These are phyloP conservation scores for Trichogramma dendrolimi DNA, from an alignment of 2,888 invertebrate species.

Conservation along the genomic window DNA sequence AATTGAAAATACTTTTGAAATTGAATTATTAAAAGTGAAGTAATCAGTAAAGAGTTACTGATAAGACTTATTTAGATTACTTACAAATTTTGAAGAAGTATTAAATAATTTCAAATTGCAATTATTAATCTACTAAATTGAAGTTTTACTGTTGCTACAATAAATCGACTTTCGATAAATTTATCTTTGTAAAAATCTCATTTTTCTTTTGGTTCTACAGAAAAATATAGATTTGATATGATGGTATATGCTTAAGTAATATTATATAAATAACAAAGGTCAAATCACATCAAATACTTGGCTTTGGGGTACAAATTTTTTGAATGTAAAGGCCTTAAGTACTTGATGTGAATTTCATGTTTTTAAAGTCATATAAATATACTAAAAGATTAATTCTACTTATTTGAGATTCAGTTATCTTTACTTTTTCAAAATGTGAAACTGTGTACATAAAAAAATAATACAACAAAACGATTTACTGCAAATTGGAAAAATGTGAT, in stretches of 20 bases:
- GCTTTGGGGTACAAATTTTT: constrained; percentile 2
- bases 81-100: neutral
- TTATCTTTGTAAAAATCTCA: constrained; percentile 22
- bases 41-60: neutral
- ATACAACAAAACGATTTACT: constrained; percentile 14
- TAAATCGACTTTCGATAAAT: constrained; percentile 3
- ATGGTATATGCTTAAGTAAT: constrained; percentile 1
- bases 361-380: neutral
- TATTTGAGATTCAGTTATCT: constrained; percentile 40
- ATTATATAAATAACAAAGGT: too few species aligned
- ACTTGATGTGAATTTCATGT: constrained; percentile 14
- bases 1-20: too few species aligned
- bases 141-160: neutral
- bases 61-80: neutral
- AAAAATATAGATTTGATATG: constrained; percentile 29
- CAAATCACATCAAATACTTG: too few species aligned
- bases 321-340: constrained; percentile 16
- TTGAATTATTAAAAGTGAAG: neutral
- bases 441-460: neutral
- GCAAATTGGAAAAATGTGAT: constrained; percentile 35
- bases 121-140: constrained; percentile 3
- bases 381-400: neutral
- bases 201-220: constrained; percentile 23
- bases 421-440: constrained; percentile 22
- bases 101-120: constrained; percentile 17